Evolutionary conservation across 2,797 vertebrate genomes (phyloP), one percentile per base, ranked within the genome.

Genomic region (Phataginus tricuspis): DNA sequence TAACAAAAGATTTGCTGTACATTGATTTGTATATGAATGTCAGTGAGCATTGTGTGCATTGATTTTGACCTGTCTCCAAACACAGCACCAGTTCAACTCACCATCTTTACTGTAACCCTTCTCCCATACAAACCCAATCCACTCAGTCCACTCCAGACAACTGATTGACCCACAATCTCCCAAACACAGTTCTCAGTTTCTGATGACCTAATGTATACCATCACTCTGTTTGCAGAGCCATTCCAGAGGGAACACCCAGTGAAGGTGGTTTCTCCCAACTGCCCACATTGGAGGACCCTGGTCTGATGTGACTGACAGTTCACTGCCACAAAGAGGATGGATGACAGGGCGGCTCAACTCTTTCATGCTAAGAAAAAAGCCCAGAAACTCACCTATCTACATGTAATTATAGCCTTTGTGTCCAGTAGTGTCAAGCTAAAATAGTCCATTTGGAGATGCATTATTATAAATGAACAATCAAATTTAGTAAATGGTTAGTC

Each of bases 11-110:
- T 37, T 29, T 14, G 0, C 11, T 23, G 9, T 7, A 4, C 19
- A 16, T 23, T 37, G 51, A 55, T 79, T n/a, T 72, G 19, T 3
- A 0, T 31, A 23, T 71, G 59, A 72, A 37, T 9, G n/a, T 66
- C 53, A 55, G 39, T 0, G 8, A 3, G 16, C 3, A 1, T 2
- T 19, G 1, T 3, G 1, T 61, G 57, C 7, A 9, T 0, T 5
- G 31, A 77, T 11, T 57, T 66, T 86, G 31, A 68, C 84, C 66
- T 51, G 71, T 66, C 10, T 7, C 21, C 23, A 0, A 0, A 13
- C 51, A 53, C 0, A 14, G 19, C 19, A 53, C 29, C 57, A 11
- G 10, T 55, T 31, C 27, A 64, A 55, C 7, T 21, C 27, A 15
- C 27, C 29, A 27, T 49, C 16, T 71, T 74, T n/a, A n/a, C 59